These are phyloP conservation scores for Rallus limicola DNA, from an alignment of 2,113 vertebrate genomes.

Conservation along the genomic window DNA sequence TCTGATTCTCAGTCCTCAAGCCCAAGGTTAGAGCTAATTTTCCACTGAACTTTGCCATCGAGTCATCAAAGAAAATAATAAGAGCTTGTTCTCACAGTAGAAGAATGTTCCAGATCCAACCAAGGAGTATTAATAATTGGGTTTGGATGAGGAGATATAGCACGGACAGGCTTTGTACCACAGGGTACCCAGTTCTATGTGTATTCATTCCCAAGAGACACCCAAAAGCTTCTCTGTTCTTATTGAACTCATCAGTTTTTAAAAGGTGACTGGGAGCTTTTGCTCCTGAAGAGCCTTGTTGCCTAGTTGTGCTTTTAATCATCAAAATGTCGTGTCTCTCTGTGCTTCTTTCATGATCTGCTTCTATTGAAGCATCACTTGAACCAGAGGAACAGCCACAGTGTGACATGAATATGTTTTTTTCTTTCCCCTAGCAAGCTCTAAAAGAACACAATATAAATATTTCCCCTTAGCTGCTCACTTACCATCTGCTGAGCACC, in stretches of 20 bases:
- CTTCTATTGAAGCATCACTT: neutral
- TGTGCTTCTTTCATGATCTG: neutral
- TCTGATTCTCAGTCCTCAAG: neutral
- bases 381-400: neutral
- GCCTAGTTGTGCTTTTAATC: neutral
- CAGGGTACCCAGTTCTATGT: fast-evolving
- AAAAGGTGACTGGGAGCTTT: neutral
- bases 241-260: fast-evolving
- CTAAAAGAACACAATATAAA: neutral
- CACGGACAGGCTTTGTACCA: neutral
- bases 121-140: neutral
- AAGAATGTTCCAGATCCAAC: fast-evolving
- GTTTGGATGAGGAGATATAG: neutral
- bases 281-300: neutral
- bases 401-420: neutral
- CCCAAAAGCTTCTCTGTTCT: neutral
- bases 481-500: neutral
- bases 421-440: neutral
- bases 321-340: fast-evolving
- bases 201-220: neutral
- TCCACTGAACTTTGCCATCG: neutral
- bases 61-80: neutral
- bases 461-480: neutral
- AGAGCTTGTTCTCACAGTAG: neutral
- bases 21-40: neutral